Evolutionary conservation across 2,888 invertebrate species (phyloP).

Genomic region (Charanyca ferruginea): DNA sequence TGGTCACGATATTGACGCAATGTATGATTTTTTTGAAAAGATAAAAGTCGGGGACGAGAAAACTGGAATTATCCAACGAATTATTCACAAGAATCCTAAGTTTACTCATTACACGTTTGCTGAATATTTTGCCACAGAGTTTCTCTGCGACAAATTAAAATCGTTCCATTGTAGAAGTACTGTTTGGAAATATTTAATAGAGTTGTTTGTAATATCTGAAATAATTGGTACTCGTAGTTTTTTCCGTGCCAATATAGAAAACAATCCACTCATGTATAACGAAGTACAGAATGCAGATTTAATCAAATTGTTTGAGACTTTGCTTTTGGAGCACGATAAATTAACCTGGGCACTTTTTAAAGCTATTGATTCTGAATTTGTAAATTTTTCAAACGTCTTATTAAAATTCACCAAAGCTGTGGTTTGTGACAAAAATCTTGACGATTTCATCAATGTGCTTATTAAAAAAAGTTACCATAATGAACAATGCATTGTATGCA

Average conservation of each 20-base stretch:
- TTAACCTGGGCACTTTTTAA: conserved; percentile 8
- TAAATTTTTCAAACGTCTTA: conserved; percentile 26
- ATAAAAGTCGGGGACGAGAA: conserved; percentile 51
- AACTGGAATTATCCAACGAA: conserved; percentile 47
- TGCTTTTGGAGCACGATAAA: conserved; percentile 8
- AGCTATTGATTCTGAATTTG: conserved; percentile 13
- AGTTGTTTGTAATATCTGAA: conserved; percentile 22
- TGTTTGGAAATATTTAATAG: conserved; percentile 38
- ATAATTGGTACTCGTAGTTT: conserved; percentile 26
- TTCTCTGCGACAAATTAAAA: conserved; percentile 35
- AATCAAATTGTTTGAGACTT: conserved; percentile 1
- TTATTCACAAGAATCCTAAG: conserved; percentile 38
- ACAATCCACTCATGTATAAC: conserved; percentile 20
- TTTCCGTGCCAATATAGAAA: conserved; percentile 38
- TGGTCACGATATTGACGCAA: conserved; percentile 13
- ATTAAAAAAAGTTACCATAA: neutral
- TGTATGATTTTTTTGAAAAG: conserved; percentile 20
- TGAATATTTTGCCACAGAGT: conserved; percentile 58
- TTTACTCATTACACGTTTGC: conserved; percentile 57
- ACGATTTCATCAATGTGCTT: conserved; percentile 19
- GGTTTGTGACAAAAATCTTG: conserved; percentile 7
- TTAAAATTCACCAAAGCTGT: conserved; percentile 18
- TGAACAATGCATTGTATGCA: conserved; percentile 25
- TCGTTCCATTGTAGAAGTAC: conserved; percentile 8
- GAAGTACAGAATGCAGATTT: conserved; percentile 6